A percentile compares a stretch with the other conserved stretches of the same genome.
Evolutionary conservation across 2,797 vertebrate genomes (phyloP).

Genomic region (Sciaenops ocellatus): DNA sequence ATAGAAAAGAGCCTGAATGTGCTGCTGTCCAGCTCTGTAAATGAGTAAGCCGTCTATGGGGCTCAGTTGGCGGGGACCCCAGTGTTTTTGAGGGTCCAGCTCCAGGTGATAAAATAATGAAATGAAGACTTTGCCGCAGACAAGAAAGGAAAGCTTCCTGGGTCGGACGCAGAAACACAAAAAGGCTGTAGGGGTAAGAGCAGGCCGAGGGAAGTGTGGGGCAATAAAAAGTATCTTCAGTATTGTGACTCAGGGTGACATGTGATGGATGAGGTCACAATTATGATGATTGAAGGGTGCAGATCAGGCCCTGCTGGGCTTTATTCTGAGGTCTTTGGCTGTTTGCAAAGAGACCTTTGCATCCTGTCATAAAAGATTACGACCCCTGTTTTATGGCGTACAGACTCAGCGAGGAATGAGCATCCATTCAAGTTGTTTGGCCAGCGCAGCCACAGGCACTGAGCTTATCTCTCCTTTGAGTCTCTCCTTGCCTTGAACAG

Average conservation of each 20-base stretch:
- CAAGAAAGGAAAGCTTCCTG: constrained; percentile 89
- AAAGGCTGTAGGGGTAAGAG: constrained; percentile 87
- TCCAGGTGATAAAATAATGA: constrained; percentile 90
- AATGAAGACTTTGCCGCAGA: constrained; percentile 83
- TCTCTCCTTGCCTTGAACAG: constrained; percentile 85
- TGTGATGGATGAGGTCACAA: constrained; percentile 92
- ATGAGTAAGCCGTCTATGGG: constrained; percentile 86
- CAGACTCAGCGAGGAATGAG: constrained; percentile 89
- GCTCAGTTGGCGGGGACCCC: constrained; percentile 71
- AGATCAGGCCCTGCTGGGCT: constrained; percentile 93
- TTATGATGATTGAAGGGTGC: constrained; percentile 89
- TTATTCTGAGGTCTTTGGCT: constrained; percentile 91
- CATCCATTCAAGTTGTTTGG: constrained; percentile 91
- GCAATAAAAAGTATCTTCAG: constrained; percentile 90
- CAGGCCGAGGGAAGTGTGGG: constrained; percentile 87
- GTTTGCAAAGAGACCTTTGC: constrained; percentile 93
- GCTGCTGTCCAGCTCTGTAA: constrained; percentile 83
- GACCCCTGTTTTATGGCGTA: constrained; percentile 93
- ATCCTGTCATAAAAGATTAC: constrained; percentile 99
- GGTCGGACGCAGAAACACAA: constrained; percentile 87
- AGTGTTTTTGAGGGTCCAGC: constrained; percentile 76
- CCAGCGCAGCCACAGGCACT: constrained; percentile 87
- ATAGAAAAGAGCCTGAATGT: constrained; percentile 79
- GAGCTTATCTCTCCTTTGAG: constrained; percentile 87
- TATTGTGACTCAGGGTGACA: constrained; percentile 90